Percentiles rank a stretch among this genome's conserved stretches.
phyloP scores from a whole-genome alignment of 2,113 vertebrate genomes.

The Pterocles gutturalis region DNA sequence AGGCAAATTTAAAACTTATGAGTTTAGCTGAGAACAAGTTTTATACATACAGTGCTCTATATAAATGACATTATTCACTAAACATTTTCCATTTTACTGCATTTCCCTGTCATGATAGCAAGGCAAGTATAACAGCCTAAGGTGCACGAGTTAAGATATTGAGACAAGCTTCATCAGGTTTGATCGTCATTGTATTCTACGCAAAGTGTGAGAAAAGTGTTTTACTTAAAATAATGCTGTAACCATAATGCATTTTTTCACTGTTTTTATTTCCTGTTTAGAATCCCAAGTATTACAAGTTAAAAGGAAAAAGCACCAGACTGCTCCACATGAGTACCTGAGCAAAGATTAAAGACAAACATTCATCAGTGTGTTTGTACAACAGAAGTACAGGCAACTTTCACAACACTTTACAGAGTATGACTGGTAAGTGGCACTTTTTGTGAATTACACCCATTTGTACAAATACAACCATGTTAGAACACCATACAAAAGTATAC shows the following conservation, averaged over 20 bases:
- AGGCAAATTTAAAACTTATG: neutral
- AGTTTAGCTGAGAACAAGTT: neutral
- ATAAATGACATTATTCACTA: neutral
- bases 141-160: neutral
- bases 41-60: neutral
- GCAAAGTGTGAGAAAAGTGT: neutral
- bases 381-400: slow-evolving; percentile 16
- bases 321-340: slow-evolving; percentile 72
- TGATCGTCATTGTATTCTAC: neutral
- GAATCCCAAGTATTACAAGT: slow-evolving; percentile 59
- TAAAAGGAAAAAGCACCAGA: slow-evolving; percentile 74
- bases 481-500: slow-evolving; percentile 43
- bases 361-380: neutral
- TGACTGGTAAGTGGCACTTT: slow-evolving; percentile 53
- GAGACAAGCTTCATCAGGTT: neutral
- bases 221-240: neutral
- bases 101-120: neutral
- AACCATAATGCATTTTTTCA: slow-evolving; percentile 28
- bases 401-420: slow-evolving; percentile 11
- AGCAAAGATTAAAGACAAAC: slow-evolving; percentile 72
- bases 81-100: neutral
- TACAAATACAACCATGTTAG: slow-evolving; percentile 20
- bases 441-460: slow-evolving; percentile 50
- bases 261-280: slow-evolving; percentile 71
- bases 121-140: neutral